These are phyloP conservation scores for Sycophila sp. DNA, from an alignment of 1,140 invertebrate species.

Conservation along the genomic window DNA sequence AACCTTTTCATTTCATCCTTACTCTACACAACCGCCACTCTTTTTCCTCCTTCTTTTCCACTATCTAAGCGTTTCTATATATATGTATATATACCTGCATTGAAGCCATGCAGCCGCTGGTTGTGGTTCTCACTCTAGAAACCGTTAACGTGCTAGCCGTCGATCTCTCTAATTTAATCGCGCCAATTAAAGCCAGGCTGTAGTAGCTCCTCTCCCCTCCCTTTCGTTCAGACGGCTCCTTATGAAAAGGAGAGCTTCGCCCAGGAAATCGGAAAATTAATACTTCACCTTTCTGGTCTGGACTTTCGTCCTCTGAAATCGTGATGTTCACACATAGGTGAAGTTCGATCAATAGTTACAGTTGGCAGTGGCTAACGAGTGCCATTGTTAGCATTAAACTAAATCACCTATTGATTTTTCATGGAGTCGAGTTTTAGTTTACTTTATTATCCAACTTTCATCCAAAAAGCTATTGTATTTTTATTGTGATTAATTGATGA, in stretches of 20 bases:
- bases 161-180: constrained; percentile 49
- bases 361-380: neutral
- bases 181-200: constrained; percentile 43
- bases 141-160: constrained; percentile 16
- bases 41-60: neutral
- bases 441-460: too few species aligned
- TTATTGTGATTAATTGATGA: too few species aligned
- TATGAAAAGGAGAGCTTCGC: neutral
- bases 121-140: constrained; percentile 7
- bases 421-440: neutral
- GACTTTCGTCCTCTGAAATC: neutral
- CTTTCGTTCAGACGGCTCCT: neutral
- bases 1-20: neutral
- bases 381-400: neutral
- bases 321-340: neutral
- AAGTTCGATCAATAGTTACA: neutral
- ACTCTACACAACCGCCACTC: neutral
- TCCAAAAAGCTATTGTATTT: too few species aligned
- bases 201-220: neutral
- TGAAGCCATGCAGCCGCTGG: neutral
- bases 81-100: too few species aligned
- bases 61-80: neutral
- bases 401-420: neutral
- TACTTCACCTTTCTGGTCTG: neutral
- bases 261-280: constrained; percentile 6